Conservation (phyloP, 1,140 invertebrate species). For the Lasioglossum baleicum region DNA sequence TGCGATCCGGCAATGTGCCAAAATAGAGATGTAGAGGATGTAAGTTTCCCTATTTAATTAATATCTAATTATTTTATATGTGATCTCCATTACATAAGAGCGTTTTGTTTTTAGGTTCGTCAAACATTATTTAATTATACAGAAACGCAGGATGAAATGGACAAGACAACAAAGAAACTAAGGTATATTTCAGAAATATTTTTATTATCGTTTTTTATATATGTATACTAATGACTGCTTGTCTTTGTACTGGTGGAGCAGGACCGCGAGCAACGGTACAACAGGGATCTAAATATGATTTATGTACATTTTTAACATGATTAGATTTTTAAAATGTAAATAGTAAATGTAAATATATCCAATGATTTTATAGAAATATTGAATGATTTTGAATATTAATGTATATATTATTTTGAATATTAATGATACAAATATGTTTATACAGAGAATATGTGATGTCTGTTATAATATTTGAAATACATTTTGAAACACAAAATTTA, state of each 20-base stretch:
- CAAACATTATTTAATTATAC: not conserved
- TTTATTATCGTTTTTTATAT: not conserved
- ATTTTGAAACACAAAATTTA: too few species aligned
- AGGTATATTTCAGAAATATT: conserved; percentile 19
- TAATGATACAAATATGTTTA: too few species aligned
- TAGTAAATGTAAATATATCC: not conserved
- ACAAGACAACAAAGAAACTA: conserved; percentile 21
- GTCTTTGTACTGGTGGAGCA: not conserved
- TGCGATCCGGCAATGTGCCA: conserved; percentile 80
- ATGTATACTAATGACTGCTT: not conserved
- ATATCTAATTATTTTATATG: not conserved
- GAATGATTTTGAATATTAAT: too few species aligned
- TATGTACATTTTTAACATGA: too few species aligned
- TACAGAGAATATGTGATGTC: too few species aligned
- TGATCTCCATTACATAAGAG: not conserved
- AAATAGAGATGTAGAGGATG: conserved; percentile 73
- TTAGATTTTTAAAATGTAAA: too few species aligned
- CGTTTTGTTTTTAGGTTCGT: conserved; percentile 26
- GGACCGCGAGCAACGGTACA: not conserved
- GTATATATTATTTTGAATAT: too few species aligned
- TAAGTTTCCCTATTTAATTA: conserved; percentile 48
- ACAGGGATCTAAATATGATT: not conserved
- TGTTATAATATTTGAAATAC: too few species aligned
- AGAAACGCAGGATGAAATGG: not conserved
- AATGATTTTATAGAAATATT: too few species aligned